A percentile compares a stretch with the other conserved stretches of the same genome.
phyloP scores from a whole-genome alignment of 2,113 vertebrate genomes.

The Percopsis transmontana region DNA sequence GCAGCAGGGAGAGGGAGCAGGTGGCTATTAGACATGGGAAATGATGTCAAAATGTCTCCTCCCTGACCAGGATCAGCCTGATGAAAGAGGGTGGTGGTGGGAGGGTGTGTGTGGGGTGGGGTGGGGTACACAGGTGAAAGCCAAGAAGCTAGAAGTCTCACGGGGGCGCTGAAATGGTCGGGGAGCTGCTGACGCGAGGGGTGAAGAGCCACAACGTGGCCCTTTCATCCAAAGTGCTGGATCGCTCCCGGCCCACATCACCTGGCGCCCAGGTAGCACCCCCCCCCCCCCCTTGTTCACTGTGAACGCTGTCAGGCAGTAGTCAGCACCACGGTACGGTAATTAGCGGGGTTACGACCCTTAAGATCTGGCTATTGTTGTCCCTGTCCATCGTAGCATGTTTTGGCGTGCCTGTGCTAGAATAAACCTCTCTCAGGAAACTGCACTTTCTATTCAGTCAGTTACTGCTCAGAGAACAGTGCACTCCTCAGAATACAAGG shows the following conservation, averaged over 20 bases:
- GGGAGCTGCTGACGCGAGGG: conserved; percentile 33
- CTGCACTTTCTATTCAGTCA: conserved; percentile 64
- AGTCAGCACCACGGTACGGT: conserved; percentile 58
- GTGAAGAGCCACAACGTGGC: conserved; percentile 51
- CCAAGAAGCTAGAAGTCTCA: conserved; percentile 60
- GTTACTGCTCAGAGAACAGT: conserved; percentile 49
- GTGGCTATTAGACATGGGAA: conserved; percentile 69
- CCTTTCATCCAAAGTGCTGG: conserved; percentile 69
- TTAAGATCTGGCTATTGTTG: conserved; percentile 58
- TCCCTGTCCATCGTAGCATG: conserved; percentile 46
- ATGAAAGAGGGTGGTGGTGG: conserved; percentile 12
- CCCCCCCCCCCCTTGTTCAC: conserved; percentile 34
- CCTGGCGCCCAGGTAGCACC: conserved; percentile 33
- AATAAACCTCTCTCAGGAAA: conserved; percentile 74
- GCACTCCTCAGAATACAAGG: conserved; percentile 64
- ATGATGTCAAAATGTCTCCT: conserved; percentile 48
- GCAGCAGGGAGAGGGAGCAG: conserved; percentile 58
- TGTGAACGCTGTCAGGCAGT: conserved; percentile 49
- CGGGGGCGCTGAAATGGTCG: conserved; percentile 60
- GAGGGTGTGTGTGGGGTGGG: conserved; percentile 19
- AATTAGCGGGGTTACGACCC: conserved; percentile 71
- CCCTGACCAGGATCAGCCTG: conserved; percentile 25
- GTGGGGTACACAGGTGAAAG: conserved; percentile 52
- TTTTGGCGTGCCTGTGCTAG: conserved; percentile 54
- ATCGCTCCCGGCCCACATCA: conserved; percentile 50